These are phyloP conservation scores for Acromyrmex echinatior DNA, from an alignment of 1,140 invertebrate genomes.

Conservation along the genomic window DNA sequence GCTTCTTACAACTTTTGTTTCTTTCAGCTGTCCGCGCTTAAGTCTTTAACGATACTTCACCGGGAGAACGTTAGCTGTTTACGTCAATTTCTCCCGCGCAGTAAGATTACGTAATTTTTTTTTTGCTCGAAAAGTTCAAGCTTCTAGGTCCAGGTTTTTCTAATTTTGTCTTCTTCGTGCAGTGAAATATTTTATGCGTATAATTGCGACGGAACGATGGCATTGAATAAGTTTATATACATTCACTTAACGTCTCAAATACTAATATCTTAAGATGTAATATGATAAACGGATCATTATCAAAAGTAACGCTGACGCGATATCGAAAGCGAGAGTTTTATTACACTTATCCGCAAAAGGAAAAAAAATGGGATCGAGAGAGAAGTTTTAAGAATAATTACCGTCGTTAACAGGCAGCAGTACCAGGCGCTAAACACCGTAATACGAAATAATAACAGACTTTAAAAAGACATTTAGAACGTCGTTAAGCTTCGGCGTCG, in stretches of 20 bases:
- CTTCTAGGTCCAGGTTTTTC: background rate
- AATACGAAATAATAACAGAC: constrained; percentile 57
- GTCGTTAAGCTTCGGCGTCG: constrained; percentile 37
- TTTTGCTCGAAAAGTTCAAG: constrained; percentile 9
- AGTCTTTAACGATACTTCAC: constrained; percentile 1
- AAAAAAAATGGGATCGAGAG: background rate
- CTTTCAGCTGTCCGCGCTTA: background rate
- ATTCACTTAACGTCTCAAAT: constrained; percentile 5
- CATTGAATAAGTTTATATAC: background rate
- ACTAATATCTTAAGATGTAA: background rate
- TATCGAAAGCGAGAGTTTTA: constrained; percentile 13
- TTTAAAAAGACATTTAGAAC: constrained; percentile 45
- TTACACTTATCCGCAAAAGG: background rate
- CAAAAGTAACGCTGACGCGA: background rate
- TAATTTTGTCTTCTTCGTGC: background rate
- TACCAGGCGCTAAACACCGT: constrained; percentile 19
- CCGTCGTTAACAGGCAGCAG: constrained; percentile 37
- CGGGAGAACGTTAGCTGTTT: constrained; percentile 13
- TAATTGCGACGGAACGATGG: background rate
- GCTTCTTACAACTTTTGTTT: constrained; percentile 30
- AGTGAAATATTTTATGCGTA: background rate
- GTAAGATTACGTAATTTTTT: constrained; percentile 17
- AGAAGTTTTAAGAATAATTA: constrained; percentile 45
- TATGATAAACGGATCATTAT: background rate
- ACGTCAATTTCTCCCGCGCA: constrained; percentile 2